Evolutionary conservation across 1,140 invertebrate species (phyloP).

Genomic region (Pentalonia nigronervosa): DNA sequence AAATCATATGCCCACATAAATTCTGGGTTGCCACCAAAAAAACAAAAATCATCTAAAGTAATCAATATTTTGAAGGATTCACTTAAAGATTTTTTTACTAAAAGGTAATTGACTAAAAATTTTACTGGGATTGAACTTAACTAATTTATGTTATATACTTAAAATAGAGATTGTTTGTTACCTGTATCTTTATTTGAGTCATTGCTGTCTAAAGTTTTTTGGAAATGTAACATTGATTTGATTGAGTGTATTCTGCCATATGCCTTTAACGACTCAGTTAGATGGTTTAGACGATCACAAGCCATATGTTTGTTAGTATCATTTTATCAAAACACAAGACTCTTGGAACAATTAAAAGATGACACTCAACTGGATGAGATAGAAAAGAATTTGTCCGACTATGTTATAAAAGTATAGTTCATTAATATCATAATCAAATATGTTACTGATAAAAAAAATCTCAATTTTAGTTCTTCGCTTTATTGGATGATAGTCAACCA

Average conservation of each 20-base stretch:
- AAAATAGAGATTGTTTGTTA: constrained; percentile 68
- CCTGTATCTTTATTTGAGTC: constrained; percentile 73
- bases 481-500: constrained; percentile 40
- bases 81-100: constrained; percentile 66
- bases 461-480: constrained; percentile 44
- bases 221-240: constrained; percentile 71
- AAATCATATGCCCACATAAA: constrained; percentile 66
- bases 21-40: constrained; percentile 63
- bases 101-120: constrained; percentile 20
- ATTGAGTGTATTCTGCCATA: constrained; percentile 68
- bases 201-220: constrained; percentile 68
- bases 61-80: constrained; percentile 68
- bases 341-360: constrained; percentile 59
- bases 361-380: constrained; percentile 17
- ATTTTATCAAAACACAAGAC: constrained; percentile 69
- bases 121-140: not conserved
- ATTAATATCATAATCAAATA: not conserved
- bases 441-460: not conserved
- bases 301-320: constrained; percentile 71
- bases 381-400: constrained; percentile 37
- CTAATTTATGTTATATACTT: not conserved
- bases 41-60: constrained; percentile 66
- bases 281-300: constrained; percentile 72
- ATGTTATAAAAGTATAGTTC: constrained; percentile 23
- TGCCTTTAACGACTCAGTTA: constrained; percentile 70